Percentiles rank a stretch among this genome's conserved stretches.
Conservation (phyloP, 53 echinoderm and acorn worm species). For the Antedon mediterranea region DNA sequence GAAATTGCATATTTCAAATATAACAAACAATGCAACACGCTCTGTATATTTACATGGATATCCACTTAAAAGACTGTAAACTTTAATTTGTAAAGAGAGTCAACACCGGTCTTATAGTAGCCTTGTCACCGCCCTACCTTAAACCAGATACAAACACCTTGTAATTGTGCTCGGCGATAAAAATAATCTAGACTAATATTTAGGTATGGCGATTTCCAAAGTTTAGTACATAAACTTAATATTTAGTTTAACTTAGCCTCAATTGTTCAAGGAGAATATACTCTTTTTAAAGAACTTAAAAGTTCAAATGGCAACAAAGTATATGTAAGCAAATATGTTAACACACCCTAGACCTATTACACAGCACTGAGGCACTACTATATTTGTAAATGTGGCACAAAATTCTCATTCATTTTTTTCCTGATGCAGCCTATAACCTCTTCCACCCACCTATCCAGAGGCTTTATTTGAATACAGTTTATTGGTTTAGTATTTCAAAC, state of each 20-base stretch:
- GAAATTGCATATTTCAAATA: no score
- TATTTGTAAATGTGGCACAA: no score
- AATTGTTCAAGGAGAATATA: neutral
- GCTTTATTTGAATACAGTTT: no score
- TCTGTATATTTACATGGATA: no score
- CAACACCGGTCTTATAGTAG: neutral
- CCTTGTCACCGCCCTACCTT: neutral
- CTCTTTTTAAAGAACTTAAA: neutral
- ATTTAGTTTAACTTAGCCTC: neutral
- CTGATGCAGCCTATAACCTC: no score
- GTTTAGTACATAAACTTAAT: neutral
- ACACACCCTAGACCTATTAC: no score
- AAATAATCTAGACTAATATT: neutral
- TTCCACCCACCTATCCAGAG: no score
- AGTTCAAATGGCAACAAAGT: neutral
- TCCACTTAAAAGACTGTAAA: no score
- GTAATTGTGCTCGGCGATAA: neutral
- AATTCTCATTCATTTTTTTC: no score
- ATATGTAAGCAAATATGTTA: neutral
- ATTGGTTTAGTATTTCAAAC: no score
- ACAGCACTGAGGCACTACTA: no score
- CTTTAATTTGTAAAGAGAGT: neutral
- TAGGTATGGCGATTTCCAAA: neutral
- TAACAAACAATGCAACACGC: no score
- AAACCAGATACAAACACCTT: neutral